Evolutionary conservation across 2,888 invertebrate species (phyloP).

Genomic region (Leucoptera coffeella): DNA sequence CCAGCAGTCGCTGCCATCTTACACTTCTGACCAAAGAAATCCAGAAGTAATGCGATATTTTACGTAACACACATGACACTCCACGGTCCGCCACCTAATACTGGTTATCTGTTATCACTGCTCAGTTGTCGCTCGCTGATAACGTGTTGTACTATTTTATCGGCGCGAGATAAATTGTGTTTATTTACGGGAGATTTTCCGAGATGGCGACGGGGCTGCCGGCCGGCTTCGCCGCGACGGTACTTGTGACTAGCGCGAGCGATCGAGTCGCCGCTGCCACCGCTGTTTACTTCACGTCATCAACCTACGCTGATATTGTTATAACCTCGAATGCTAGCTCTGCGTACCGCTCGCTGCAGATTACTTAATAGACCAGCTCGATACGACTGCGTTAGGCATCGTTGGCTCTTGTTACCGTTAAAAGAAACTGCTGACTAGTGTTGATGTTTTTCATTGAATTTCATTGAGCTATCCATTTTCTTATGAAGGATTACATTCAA

Average conservation of each 20-base stretch:
- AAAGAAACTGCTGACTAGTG: too few species aligned
- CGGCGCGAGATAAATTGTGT: constrained; percentile 34
- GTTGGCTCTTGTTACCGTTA: too few species aligned
- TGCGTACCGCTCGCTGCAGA: constrained; percentile 3
- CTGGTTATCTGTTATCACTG: constrained; percentile 45
- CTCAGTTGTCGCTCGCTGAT: constrained; percentile 34
- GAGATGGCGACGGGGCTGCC: constrained; percentile 6
- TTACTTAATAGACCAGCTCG: constrained; percentile 6
- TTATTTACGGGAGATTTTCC: constrained; percentile 42
- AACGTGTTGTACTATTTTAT: constrained; percentile 32
- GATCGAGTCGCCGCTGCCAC: constrained; percentile 5
- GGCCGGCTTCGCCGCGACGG: constrained; percentile 12
- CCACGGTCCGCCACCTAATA: constrained; percentile 28
- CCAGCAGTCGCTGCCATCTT: constrained; percentile 34
- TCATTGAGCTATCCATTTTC: too few species aligned
- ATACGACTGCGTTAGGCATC: constrained; percentile 5
- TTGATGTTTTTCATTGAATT: too few species aligned
- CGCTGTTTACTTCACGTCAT: too few species aligned
- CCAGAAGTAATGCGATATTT: constrained; percentile 25
- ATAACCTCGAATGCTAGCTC: not conserved
- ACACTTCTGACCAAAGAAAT: constrained; percentile 12
- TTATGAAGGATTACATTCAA: too few species aligned
- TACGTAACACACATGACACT: constrained; percentile 32
- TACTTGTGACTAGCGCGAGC: too few species aligned
- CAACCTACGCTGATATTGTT: too few species aligned